Conservation (phyloP, 2,797 vertebrate genomes). For the Atherinosoma microstoma region DNA sequence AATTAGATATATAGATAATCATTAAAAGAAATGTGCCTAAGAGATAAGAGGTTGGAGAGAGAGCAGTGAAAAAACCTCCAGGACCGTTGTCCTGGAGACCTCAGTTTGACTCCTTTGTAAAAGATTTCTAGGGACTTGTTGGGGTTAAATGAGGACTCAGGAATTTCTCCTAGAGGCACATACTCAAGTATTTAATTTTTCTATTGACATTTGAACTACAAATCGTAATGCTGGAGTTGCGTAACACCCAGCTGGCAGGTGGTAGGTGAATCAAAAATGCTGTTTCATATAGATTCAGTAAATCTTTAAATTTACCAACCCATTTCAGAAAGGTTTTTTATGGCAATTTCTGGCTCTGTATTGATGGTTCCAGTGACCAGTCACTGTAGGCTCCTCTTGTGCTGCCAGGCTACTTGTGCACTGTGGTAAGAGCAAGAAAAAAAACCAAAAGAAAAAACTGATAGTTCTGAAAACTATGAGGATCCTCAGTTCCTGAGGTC, state of each 20-base stretch:
- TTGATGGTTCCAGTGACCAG: neutral
- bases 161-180: neutral
- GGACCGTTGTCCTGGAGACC: neutral
- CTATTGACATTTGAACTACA: neutral
- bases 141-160: neutral
- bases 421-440: no score
- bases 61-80: neutral
- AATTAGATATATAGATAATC: neutral
- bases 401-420: no score
- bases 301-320: no score
- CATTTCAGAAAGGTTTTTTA: neutral
- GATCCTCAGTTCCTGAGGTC: no score
- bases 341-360: neutral
- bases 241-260: neutral
- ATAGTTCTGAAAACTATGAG: no score
- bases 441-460: no score
- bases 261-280: neutral
- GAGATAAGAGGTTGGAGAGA: neutral
- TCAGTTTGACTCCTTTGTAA: neutral
- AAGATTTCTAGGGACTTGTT: neutral
- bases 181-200: neutral
- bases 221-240: neutral
- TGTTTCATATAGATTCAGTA: no score
- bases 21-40: no score
- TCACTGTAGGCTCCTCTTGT: neutral